Evolutionary conservation across 2,797 vertebrate genomes (phyloP).

Genomic region (Sebastiscus albofasciatus): DNA sequence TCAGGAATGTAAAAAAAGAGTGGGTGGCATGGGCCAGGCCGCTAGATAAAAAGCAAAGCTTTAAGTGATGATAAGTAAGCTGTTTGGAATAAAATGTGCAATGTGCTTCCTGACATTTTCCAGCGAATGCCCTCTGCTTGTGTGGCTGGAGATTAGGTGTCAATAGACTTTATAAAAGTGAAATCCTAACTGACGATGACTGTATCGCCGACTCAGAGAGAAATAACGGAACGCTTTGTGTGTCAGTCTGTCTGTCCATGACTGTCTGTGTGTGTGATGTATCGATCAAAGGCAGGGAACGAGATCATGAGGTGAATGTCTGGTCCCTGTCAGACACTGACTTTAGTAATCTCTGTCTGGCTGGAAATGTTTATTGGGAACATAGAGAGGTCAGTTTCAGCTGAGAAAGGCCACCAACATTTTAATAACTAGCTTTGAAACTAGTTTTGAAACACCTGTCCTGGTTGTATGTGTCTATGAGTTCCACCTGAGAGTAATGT

Average conservation of each 20-base stretch:
- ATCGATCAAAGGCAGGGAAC: constrained; percentile 30
- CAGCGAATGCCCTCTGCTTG: constrained; percentile 9
- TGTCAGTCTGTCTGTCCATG: constrained; percentile 27
- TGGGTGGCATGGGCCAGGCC: constrained; percentile 57
- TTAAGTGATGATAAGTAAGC: constrained; percentile 49
- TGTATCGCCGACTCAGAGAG: constrained; percentile 4
- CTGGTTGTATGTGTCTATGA: not conserved
- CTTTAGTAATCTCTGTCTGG: constrained; percentile 37
- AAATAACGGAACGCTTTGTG: not conserved
- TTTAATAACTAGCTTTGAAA: not conserved
- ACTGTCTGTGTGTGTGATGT: constrained; percentile 10
- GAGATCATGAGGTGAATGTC: constrained; percentile 33
- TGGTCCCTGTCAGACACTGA: constrained; percentile 11
- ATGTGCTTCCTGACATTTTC: constrained; percentile 57
- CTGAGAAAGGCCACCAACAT: not conserved
- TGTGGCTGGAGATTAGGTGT: constrained; percentile 15
- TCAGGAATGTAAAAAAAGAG: constrained; percentile 42
- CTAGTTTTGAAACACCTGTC: not conserved
- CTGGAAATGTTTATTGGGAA: not conserved
- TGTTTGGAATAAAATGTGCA: constrained; percentile 48
- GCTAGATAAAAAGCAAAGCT: constrained; percentile 57
- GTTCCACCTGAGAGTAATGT: not conserved
- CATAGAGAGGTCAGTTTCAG: not conserved
- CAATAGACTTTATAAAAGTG: constrained; percentile 5
- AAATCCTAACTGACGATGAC: constrained; percentile 14